A percentile compares a stretch with the other conserved stretches of the same genome.
These are phyloP conservation scores for Hydropsyche betteni DNA, from an alignment of 2,888 invertebrate genomes.

Conservation along the genomic window DNA sequence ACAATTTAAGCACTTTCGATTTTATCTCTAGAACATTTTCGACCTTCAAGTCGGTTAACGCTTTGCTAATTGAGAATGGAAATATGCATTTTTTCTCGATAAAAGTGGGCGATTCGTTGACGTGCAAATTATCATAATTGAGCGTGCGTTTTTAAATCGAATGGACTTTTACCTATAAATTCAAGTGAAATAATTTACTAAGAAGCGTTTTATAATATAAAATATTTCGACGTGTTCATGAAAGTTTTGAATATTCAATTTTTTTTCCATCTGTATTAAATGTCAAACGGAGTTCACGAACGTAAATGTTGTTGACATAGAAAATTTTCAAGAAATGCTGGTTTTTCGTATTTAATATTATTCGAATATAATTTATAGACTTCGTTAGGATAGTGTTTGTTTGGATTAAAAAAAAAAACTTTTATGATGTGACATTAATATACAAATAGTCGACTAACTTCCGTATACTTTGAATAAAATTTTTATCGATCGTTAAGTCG, in stretches of 20 bases:
- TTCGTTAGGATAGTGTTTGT: too few relatives aligned
- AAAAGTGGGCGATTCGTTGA: background rate
- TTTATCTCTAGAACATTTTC: constrained; percentile 9
- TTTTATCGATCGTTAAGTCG: background rate
- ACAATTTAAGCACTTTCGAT: constrained; percentile 10
- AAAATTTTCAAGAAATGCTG: too few relatives aligned
- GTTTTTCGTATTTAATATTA: too few relatives aligned
- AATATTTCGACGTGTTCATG: too few relatives aligned
- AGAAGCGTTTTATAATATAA: too few relatives aligned
- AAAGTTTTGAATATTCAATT: too few relatives aligned
- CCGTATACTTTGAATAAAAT: constrained; percentile 6
- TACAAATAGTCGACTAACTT: background rate
- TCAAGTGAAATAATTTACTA: too few relatives aligned
- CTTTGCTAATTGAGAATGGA: background rate
- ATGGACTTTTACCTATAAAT: constrained; percentile 6
- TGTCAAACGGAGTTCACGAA: too few relatives aligned
- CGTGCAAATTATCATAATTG: constrained; percentile 21
- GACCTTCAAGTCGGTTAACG: constrained; percentile 25
- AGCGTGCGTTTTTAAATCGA: background rate
- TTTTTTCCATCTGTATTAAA: too few relatives aligned
- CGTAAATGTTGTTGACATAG: too few relatives aligned
- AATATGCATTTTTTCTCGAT: constrained; percentile 16
- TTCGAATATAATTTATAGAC: too few relatives aligned
- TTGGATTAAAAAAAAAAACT: too few relatives aligned
- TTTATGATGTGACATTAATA: background rate